Conservation (phyloP, 2,113 vertebrate species). For the Helogale parvula region DNA sequence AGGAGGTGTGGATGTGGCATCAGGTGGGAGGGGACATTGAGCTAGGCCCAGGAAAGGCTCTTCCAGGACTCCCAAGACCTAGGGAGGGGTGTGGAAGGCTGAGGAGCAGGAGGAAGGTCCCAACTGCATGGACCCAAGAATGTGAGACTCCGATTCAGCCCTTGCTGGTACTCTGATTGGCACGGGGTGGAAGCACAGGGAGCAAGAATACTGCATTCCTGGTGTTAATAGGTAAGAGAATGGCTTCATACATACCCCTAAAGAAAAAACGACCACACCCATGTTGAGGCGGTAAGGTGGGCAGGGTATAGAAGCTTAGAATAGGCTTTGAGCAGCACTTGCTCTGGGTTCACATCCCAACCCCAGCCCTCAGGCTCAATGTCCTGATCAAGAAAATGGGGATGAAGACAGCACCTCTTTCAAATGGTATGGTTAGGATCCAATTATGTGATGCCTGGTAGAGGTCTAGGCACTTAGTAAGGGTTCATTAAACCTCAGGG, state of each 20-base stretch:
- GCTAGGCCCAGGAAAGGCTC: background rate
- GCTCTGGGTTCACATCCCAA: background rate
- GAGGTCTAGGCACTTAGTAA: background rate
- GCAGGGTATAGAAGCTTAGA: background rate
- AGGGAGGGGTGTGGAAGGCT: background rate
- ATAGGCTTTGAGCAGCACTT: background rate
- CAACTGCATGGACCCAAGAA: background rate
- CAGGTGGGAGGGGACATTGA: background rate
- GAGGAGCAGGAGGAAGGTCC: background rate
- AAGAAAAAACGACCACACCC: background rate
- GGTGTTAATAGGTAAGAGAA: background rate
- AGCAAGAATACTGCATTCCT: background rate
- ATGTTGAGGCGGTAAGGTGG: background rate
- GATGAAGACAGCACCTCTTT: background rate
- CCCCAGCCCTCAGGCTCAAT: background rate
- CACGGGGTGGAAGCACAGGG: background rate
- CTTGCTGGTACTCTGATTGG: background rate
- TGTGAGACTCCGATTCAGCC: background rate
- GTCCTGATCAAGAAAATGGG: background rate
- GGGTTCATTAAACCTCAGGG: background rate
- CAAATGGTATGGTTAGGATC: background rate
- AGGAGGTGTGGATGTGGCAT: background rate
- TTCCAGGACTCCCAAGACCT: background rate
- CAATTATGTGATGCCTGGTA: background rate
- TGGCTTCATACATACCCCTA: background rate